Base-by-base conservation (phyloP, 92 coral and sea anemone genomes). In the Hydrozoanthus gracilis region DNA sequence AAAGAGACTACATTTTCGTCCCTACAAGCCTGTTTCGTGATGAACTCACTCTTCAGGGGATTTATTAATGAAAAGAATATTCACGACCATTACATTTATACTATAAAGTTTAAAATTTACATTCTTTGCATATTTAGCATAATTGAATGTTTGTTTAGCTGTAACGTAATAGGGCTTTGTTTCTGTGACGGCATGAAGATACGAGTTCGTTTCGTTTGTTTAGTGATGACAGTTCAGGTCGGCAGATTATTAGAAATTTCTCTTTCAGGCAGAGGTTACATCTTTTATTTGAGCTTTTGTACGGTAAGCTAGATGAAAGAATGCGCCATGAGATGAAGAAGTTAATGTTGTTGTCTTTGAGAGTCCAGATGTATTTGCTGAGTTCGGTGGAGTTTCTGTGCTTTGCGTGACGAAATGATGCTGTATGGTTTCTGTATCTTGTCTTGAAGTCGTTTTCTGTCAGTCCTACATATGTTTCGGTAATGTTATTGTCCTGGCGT, bases 81-180 rank as follows among this genome's bases (percentile, higher is more conserved):
- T 27, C 35, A 27, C 44, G 18, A 20, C 49, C 76, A 6, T 71
- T 71, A 39, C 76, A 71, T 71, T 71, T 71, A 71, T 35, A 71
- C 76, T 39, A 71, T 71, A 71, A 71, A 71, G 15, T 71, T 71
- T 71, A 71, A 71, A 71, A 39, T 71, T 4, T 71, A 71, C 76
- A 35, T 39, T 9, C 76, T 71, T 7, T 71, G 76, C 35, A 71
- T 71, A 71, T 7, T 71, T 71, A n/a, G 76, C 76, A 71, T 71
- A 39, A 35, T 71, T 35, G 51, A 71, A 39, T 71, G 76, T 71
- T 71, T 71, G 76, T 35, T 71, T 71, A 71, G 76, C 76, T 71
- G 76, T 71, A 71, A 71, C 51, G 76, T 71, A 71, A 71, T 71
- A 71, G 15, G 76, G 51, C 76, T 71, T 71, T 71, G 76, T 71